phyloP scores from a whole-genome alignment of 2,113 vertebrate species.

The Notarius lentiginosus region DNA sequence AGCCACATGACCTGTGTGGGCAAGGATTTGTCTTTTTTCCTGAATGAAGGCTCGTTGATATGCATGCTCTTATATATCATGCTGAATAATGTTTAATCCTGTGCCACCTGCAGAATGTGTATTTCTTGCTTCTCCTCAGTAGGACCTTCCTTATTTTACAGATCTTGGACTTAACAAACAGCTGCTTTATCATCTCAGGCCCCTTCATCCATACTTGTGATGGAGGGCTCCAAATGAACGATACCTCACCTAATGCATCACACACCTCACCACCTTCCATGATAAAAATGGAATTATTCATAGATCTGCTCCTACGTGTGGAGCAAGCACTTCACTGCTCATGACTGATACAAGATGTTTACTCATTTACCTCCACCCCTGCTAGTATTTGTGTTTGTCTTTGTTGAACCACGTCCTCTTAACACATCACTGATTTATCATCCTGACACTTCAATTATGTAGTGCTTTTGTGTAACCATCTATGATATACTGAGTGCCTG shows the following conservation, averaged over 20 bases:
- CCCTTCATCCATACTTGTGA: constrained; percentile 61
- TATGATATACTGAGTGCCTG: not conserved
- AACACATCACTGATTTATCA: constrained; percentile 45
- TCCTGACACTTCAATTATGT: constrained; percentile 35
- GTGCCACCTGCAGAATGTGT: constrained; percentile 36
- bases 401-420: constrained; percentile 14
- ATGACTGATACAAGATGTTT: constrained; percentile 36
- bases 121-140: constrained; percentile 46
- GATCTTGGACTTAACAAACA: constrained; percentile 59
- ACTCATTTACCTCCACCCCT: constrained; percentile 22
- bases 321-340: constrained; percentile 28
- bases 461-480: constrained; percentile 11
- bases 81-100: constrained; percentile 64
- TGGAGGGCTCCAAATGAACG: constrained; percentile 59
- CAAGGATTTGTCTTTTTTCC: constrained; percentile 55
- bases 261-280: constrained; percentile 46
- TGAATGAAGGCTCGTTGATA: constrained; percentile 66
- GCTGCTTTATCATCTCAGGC: constrained; percentile 49
- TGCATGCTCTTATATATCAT: constrained; percentile 61
- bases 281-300: constrained; percentile 56
- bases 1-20: constrained; percentile 69
- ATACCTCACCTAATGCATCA: constrained; percentile 58
- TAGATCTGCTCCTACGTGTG: constrained; percentile 14
- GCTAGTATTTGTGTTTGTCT: constrained; percentile 32
- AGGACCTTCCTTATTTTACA: constrained; percentile 27